These are phyloP conservation scores for Epinephelus moara DNA, from an alignment of 2,113 vertebrate genomes.

Conservation along the genomic window DNA sequence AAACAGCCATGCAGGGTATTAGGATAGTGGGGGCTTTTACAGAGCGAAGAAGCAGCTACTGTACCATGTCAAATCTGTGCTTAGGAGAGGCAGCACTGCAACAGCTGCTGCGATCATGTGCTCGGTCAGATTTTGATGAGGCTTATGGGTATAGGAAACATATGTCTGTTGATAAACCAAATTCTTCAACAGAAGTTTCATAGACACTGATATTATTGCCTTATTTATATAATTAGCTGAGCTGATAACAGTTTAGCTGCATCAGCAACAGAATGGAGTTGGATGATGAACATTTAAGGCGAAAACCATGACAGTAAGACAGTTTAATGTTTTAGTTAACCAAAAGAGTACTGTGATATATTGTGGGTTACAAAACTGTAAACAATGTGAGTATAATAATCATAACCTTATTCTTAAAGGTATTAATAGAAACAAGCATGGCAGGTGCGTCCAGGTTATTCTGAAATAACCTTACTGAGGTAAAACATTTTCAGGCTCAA, in stretches of 20 bases:
- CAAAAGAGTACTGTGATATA: background rate
- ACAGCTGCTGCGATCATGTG: constrained; percentile 18
- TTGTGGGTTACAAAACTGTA: background rate
- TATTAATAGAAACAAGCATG: background rate
- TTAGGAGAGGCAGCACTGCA: constrained; percentile 41
- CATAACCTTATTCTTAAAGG: too few relatives aligned
- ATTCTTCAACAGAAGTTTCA: background rate
- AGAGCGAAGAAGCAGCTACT: constrained; percentile 56
- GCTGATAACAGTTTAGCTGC: background rate
- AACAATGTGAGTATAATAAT: background rate
- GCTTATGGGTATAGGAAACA: constrained; percentile 7
- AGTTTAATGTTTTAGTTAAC: background rate
- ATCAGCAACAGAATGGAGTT: background rate
- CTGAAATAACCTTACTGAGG: background rate
- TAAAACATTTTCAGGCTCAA: background rate
- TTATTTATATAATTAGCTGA: background rate
- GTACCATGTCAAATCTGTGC: constrained; percentile 62
- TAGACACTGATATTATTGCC: background rate
- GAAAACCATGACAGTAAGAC: background rate
- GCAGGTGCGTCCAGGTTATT: background rate
- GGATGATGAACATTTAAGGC: background rate
- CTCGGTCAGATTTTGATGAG: constrained; percentile 6
- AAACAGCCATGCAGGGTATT: constrained; percentile 58
- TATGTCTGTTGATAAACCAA: background rate
- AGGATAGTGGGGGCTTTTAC: constrained; percentile 43